Evolutionary conservation across 2,797 vertebrate genomes (phyloP).

Genomic region (Okamejei kenojei): DNA sequence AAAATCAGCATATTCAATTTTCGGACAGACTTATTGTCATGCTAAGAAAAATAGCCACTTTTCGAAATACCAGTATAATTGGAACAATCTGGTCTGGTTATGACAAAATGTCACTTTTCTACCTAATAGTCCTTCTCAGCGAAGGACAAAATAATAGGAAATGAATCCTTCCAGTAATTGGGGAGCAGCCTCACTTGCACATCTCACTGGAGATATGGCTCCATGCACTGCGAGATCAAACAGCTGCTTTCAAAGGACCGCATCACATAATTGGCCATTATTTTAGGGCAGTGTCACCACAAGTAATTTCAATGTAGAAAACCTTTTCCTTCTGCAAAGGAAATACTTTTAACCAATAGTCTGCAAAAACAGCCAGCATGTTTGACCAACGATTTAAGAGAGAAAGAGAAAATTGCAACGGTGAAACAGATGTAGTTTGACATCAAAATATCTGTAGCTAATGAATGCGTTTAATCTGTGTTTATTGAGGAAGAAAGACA

Average conservation of each 20-base stretch:
- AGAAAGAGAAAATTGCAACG: background rate
- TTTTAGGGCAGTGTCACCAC: background rate
- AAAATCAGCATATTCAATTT: background rate
- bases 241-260: background rate
- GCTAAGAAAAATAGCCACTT: background rate
- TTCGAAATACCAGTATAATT: background rate
- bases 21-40: background rate
- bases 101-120: background rate
- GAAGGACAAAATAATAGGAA: background rate
- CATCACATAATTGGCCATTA: background rate
- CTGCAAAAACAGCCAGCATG: background rate
- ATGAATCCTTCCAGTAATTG: slow-evolving; percentile 1
- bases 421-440: background rate
- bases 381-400: background rate
- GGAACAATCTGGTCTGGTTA: background rate
- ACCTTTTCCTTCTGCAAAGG: background rate
- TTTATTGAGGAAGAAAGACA: too few relatives aligned
- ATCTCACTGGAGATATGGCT: background rate
- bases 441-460: background rate
- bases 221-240: background rate
- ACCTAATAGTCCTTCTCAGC: background rate
- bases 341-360: background rate
- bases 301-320: background rate
- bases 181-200: background rate
- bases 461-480: too few relatives aligned